Percentiles rank a stretch among this genome's conserved stretches.
Conservation (phyloP, 2,888 invertebrate genomes). For the Agonopterix arenella region DNA sequence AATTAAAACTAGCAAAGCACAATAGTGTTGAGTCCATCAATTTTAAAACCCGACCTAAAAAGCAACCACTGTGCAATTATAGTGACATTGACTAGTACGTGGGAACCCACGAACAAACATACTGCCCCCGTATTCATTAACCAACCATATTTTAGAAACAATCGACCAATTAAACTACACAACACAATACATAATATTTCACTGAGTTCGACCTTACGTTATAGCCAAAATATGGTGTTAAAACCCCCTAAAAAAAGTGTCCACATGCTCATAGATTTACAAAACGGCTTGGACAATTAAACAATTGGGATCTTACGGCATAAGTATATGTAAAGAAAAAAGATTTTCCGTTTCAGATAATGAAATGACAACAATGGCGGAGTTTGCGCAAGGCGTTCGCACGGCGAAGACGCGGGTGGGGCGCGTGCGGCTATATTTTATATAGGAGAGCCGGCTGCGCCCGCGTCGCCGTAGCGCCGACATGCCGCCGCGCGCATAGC, state of each 20-base stretch:
- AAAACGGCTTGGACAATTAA: slow-evolving; percentile 62
- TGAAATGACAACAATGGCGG: slow-evolving; percentile 71
- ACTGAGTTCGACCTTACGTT: slow-evolving; percentile 28
- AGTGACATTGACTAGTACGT: slow-evolving; percentile 54
- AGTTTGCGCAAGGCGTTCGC: slow-evolving; percentile 66
- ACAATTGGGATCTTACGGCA: slow-evolving; percentile 68
- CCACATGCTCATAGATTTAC: slow-evolving; percentile 45
- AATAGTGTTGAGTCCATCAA: slow-evolving; percentile 14
- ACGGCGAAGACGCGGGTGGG: slow-evolving; percentile 57
- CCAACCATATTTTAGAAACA: slow-evolving; percentile 39
- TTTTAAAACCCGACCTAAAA: slow-evolving; percentile 34
- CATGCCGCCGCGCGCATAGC: slow-evolving; percentile 61
- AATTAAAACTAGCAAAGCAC: slow-evolving; percentile 5
- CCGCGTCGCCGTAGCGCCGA: slow-evolving; percentile 61
- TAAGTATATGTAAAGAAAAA: slow-evolving; percentile 60
- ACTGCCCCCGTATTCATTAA: slow-evolving; percentile 25
- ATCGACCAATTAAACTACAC: slow-evolving; percentile 51
- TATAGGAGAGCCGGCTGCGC: slow-evolving; percentile 58
- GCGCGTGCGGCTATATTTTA: slow-evolving; percentile 73
- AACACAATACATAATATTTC: slow-evolving; percentile 21
- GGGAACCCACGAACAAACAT: slow-evolving; percentile 29
- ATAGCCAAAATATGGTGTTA: slow-evolving; percentile 19
- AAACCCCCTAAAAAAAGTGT: slow-evolving; percentile 23
- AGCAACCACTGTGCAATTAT: slow-evolving; percentile 25
- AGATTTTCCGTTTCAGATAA: slow-evolving; percentile 77